A percentile compares a stretch with the other conserved stretches of the same genome.
phyloP scores from a whole-genome alignment of 1,140 invertebrate genomes.

The Cephus cinctus region DNA sequence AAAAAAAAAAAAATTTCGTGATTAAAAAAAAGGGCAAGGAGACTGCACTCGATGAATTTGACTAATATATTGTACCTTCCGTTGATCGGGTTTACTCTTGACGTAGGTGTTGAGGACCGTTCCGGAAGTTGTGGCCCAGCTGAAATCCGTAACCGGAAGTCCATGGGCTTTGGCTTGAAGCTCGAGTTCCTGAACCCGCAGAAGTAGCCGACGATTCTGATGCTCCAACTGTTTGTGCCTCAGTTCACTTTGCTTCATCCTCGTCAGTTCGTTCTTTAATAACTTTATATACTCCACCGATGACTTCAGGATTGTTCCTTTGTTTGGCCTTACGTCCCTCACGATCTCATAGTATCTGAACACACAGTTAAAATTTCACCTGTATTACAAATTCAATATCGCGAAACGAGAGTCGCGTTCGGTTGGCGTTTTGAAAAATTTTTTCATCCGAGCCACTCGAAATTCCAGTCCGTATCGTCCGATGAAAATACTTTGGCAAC shows the following conservation, averaged over 20 bases:
- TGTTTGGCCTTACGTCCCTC: conserved; percentile 84
- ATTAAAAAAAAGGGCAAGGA: background rate
- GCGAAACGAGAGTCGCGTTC: conserved; percentile 9
- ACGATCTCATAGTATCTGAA: conserved; percentile 78
- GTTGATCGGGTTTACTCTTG: conserved; percentile 50
- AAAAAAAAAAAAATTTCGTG: background rate
- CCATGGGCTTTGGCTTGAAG: conserved; percentile 70
- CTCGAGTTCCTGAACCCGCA: conserved; percentile 75
- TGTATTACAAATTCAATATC: background rate
- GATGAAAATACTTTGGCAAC: too few relatives aligned
- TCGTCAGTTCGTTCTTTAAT: conserved; percentile 81
- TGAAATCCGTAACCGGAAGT: conserved; percentile 62
- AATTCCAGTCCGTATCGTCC: too few relatives aligned
- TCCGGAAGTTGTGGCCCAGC: conserved; percentile 48
- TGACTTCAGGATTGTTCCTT: conserved; percentile 96
- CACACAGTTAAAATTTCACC: background rate
- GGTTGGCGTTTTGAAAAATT: too few relatives aligned
- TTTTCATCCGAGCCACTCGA: too few relatives aligned
- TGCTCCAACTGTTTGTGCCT: conserved; percentile 78
- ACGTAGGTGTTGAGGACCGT: conserved; percentile 44
- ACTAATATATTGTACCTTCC: conserved; percentile 49
- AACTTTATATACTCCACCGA: conserved; percentile 95
- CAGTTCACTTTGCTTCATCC: conserved; percentile 76
- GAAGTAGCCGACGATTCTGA: conserved; percentile 77
- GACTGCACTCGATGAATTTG: background rate